Conservation (phyloP, 1,140 invertebrate genomes). For the roundworm (Caenorhabditis elegans) region DNA sequence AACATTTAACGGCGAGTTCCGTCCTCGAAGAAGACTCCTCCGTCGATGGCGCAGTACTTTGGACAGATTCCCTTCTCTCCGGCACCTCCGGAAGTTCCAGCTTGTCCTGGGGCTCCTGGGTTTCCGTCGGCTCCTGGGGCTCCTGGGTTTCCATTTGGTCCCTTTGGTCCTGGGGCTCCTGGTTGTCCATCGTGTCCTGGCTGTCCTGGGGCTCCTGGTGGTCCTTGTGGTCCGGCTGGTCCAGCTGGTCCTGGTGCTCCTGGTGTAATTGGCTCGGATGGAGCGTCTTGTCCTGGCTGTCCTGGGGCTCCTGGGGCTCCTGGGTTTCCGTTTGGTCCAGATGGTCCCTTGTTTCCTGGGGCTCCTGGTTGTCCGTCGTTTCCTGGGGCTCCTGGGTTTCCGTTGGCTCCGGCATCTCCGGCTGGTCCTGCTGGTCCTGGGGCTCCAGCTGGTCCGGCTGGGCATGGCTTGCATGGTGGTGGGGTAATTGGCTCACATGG, state of each 20-base stretch:
- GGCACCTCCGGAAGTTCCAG: conserved; percentile 37
- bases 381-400: background rate
- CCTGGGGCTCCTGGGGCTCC: conserved; percentile 9
- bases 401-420: background rate
- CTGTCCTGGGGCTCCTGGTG: conserved; percentile 36
- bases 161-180: conserved; percentile 20
- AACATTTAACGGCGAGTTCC: conserved; percentile 55
- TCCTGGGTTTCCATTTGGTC: conserved; percentile 37
- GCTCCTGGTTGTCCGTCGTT: background rate
- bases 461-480: conserved; percentile 35
- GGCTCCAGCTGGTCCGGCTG: conserved; percentile 8
- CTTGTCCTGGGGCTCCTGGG: conserved; percentile 33
- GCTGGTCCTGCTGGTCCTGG: background rate
- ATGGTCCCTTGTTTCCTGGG: background rate
- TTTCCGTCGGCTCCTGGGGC: conserved; percentile 40
- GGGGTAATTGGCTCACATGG: conserved; percentile 41
- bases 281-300: background rate
- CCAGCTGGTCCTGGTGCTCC: conserved; percentile 21
- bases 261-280: background rate
- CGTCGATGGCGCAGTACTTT: conserved; percentile 64
- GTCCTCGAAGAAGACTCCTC: conserved; percentile 64
- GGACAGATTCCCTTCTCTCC: conserved; percentile 61
- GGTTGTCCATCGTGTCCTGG: conserved; percentile 21
- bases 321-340: conserved; percentile 20
- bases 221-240: conserved; percentile 15